Percentiles rank a stretch among this genome's conserved stretches.
Evolutionary conservation across 2,888 invertebrate species (phyloP).

Genomic region (Epinotia nisella): DNA sequence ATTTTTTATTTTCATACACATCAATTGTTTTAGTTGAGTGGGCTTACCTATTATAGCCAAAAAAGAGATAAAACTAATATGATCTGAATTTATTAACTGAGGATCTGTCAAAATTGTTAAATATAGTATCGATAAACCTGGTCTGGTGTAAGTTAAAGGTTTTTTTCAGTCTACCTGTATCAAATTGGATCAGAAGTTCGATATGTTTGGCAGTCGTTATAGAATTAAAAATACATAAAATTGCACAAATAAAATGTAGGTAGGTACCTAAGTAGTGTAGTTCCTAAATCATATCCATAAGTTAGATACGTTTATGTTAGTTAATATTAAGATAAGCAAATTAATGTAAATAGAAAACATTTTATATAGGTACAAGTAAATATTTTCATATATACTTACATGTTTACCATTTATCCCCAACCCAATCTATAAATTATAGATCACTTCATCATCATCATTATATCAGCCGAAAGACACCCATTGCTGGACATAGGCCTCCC

Average conservation of each 20-base stretch:
- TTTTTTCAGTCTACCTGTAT: too few species aligned
- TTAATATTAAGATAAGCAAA: background rate
- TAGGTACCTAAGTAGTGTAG: too few species aligned
- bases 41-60: too few species aligned
- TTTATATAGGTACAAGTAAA: background rate
- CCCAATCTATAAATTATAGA: background rate
- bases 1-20: too few species aligned
- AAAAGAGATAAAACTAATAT: background rate
- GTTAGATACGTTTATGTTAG: background rate
- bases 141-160: too few species aligned
- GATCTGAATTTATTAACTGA: conserved; percentile 28
- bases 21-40: too few species aligned
- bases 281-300: conserved; percentile 25
- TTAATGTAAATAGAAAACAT: conserved; percentile 14
- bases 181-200: too few species aligned
- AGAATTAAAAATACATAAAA: too few species aligned
- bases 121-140: background rate
- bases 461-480: too few species aligned
- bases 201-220: background rate
- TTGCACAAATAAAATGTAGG: too few species aligned
- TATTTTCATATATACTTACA: background rate
- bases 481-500: too few species aligned
- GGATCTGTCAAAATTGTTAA: conserved; percentile 21
- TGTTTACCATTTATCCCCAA: background rate
- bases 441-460: too few species aligned